Evolutionary conservation across 2,797 vertebrate species (phyloP).

Genomic region (Pangasius sanitwongsei): DNA sequence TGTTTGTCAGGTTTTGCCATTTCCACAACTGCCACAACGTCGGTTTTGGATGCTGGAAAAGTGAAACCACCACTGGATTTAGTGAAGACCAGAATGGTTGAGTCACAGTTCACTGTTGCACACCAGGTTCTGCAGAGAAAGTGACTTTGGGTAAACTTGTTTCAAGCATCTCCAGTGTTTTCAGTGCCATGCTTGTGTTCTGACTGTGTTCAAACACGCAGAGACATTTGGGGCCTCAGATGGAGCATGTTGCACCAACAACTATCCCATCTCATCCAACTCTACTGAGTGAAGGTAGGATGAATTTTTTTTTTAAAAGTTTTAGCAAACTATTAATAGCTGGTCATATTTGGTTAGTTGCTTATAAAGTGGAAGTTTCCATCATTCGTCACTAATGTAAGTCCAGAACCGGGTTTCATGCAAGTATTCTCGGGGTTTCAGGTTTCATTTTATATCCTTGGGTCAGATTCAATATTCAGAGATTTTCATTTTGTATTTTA

Average conservation of each 20-base stretch:
- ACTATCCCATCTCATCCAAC: neutral
- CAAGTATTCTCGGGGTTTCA: neutral
- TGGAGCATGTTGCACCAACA: no score
- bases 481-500: neutral
- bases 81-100: neutral
- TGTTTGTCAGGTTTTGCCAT: neutral
- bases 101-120: neutral
- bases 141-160: neutral
- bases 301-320: neutral
- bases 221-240: neutral
- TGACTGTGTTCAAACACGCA: neutral
- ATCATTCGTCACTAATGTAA: neutral
- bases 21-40: neutral
- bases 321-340: neutral
- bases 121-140: neutral
- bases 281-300: neutral
- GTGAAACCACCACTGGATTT: neutral
- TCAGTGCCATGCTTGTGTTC: neutral
- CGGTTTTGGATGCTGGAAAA: neutral
- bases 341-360: neutral
- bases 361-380: neutral
- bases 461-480: neutral
- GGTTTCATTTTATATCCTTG: neutral
- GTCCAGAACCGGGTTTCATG: neutral
- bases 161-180: no score